phyloP scores from a whole-genome alignment of 2,113 vertebrate species.

The Hippoglossus stenolepis region DNA sequence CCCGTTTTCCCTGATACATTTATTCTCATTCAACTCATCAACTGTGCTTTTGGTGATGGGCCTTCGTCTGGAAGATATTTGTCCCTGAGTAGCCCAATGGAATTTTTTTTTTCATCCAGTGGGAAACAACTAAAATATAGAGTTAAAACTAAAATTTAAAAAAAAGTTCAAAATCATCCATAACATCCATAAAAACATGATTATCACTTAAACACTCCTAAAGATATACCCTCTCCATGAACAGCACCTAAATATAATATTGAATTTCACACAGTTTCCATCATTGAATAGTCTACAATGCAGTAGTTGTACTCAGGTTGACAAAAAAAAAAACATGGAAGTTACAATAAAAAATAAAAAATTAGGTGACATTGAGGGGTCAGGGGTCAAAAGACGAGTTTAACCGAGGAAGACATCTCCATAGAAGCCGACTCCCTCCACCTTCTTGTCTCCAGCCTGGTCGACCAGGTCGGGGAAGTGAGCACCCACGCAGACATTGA shows the following conservation, averaged over 20 bases:
- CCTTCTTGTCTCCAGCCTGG: slow-evolving; percentile 53
- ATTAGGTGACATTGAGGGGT: too few species aligned
- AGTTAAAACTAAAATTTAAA: background rate
- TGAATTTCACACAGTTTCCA: slow-evolving; percentile 28
- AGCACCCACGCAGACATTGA: slow-evolving; percentile 80
- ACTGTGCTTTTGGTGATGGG: too few species aligned
- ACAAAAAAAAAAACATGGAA: too few species aligned
- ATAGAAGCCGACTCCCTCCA: slow-evolving; percentile 56
- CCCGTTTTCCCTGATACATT: too few species aligned
- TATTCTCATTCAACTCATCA: too few species aligned
- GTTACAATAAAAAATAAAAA: too few species aligned
- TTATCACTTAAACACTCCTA: background rate
- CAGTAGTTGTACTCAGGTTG: too few species aligned
- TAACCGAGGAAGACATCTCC: slow-evolving; percentile 82
- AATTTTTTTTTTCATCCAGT: background rate
- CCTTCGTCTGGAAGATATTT: slow-evolving; percentile 18
- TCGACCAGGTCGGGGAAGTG: slow-evolving; percentile 80
- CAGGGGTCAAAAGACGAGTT: slow-evolving; percentile 11
- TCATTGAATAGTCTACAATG: slow-evolving; percentile 9
- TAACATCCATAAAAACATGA: slow-evolving; percentile 11
- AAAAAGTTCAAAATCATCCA: slow-evolving; percentile 8
- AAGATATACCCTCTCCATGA: slow-evolving; percentile 7
- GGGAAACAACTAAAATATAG: slow-evolving; percentile 21
- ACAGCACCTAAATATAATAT: slow-evolving; percentile 29
- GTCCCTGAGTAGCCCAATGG: background rate